Conservation (phyloP, 2,797 vertebrate genomes). For the Syndactyla subalaris region DNA sequence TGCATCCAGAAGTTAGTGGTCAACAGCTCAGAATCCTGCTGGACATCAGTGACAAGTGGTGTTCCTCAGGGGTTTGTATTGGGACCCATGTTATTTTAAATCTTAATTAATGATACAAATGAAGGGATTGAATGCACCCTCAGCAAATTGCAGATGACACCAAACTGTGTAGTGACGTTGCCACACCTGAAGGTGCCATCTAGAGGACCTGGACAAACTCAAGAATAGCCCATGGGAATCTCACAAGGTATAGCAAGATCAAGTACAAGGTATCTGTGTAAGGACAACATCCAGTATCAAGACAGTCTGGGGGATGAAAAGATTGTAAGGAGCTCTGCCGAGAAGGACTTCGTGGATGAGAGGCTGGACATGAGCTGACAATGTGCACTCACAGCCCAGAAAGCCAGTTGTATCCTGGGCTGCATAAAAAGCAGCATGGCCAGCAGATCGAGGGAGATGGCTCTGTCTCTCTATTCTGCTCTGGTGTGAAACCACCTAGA, state of each 20-base stretch:
- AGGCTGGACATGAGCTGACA: not conserved
- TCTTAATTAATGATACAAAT: not conserved
- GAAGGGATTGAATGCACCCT: fast-evolving
- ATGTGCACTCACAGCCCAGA: not conserved
- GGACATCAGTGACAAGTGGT: not conserved
- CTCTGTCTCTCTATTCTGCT: not conserved
- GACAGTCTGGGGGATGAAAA: not conserved
- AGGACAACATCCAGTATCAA: fast-evolving
- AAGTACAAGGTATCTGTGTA: not conserved
- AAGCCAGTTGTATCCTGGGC: not conserved
- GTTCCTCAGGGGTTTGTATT: not conserved
- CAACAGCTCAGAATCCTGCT: not conserved
- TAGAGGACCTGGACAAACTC: not conserved
- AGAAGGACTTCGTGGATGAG: not conserved
- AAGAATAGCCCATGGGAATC: not conserved
- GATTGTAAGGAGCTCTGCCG: fast-evolving
- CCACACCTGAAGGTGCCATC: not conserved
- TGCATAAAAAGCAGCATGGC: not conserved
- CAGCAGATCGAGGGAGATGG: not conserved
- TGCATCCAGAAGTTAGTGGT: fast-evolving
- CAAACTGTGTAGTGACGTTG: not conserved
- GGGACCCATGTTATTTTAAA: not conserved
- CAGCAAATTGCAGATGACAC: not conserved
- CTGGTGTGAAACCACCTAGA: not conserved
- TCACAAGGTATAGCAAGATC: not conserved